Base-by-base conservation (phyloP, 2,888 invertebrate species). In the Clunio marinus region DNA sequence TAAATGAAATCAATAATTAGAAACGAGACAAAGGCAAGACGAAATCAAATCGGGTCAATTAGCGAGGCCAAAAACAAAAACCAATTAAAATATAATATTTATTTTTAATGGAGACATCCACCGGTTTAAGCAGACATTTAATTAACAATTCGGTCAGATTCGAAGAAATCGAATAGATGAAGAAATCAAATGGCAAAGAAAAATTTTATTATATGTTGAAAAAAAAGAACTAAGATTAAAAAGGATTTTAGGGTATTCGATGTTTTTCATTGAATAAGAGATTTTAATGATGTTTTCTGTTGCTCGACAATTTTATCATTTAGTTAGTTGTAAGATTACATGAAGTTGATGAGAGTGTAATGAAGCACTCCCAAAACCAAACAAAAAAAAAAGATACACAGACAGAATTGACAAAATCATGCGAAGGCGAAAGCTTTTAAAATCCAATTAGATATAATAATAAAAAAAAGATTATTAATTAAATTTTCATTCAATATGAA, bases 1-100 rank as follows among this genome's bases (percentile, higher is more conserved):
- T 7, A 32, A 32, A 32, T 7, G 10, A 32, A 32, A 32, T 32
- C 10, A 32, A 32, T 7, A 59, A 10, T 59, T 45, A 15, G 20
- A 28, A 20, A 15, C 28, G n/a, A 15, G 10, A 35, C 1, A 57
- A 57, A 57, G 13, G 13, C 10, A n/a, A 57, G 25, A 24, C 8
- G 35, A 24, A 25, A 25, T 46, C 20, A 46, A 37, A 27, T 66
- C 66, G 66, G 66, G 66, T 66, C 66, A 66, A 66, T 66, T 66
- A 66, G 25, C 20, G 66, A 66, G 66, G 66, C 66, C 66, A 66
- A 66, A 63, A 65, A 35, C 59, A 5, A 59, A n/a, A 59, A 17
- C 22, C 28, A 59, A 59, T 59, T 59, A 35, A 59, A 55, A 32
- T 3, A 35, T 4, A 27, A 4, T 13, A n/a, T 5, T 25, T 27